phyloP scores from a whole-genome alignment of 1,140 invertebrate genomes.

The Camponotus vicinus region DNA sequence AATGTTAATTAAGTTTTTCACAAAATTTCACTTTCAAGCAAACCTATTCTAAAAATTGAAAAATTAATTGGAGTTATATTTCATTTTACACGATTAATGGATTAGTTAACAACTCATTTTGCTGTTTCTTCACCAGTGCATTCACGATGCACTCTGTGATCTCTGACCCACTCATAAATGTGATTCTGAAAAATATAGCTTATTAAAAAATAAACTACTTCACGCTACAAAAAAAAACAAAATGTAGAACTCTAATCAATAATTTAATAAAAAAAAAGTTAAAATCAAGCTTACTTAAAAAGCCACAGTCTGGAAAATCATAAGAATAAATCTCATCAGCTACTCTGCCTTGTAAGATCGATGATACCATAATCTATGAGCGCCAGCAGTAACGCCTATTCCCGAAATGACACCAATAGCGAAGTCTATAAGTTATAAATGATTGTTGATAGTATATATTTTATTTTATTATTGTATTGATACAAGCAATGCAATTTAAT shows the following conservation, averaged over 20 bases:
- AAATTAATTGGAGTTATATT: no score
- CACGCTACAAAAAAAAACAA: constrained; percentile 84
- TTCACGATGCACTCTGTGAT: constrained; percentile 92
- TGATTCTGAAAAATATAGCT: constrained; percentile 85
- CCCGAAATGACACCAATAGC: constrained; percentile 75
- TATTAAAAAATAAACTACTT: no score
- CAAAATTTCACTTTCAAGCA: no score
- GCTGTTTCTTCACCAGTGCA: no score
- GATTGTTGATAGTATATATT: not conserved
- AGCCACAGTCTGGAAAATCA: not conserved
- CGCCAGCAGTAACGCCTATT: constrained; percentile 93
- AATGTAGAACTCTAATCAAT: constrained; percentile 88
- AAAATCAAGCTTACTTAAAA: not conserved
- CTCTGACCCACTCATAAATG: constrained; percentile 92
- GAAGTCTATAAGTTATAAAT: not conserved
- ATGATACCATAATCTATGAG: constrained; percentile 94
- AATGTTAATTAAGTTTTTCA: no score
- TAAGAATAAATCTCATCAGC: constrained; percentile 90
- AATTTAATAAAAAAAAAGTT: not conserved
- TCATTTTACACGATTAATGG: no score
- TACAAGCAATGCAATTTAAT: no score
- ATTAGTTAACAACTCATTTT: no score
- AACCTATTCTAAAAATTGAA: no score
- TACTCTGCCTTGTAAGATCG: constrained; percentile 93
- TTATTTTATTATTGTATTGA: no score